These are phyloP conservation scores for Danaus chrysippus DNA, from an alignment of 2,888 invertebrate species.

Conservation along the genomic window DNA sequence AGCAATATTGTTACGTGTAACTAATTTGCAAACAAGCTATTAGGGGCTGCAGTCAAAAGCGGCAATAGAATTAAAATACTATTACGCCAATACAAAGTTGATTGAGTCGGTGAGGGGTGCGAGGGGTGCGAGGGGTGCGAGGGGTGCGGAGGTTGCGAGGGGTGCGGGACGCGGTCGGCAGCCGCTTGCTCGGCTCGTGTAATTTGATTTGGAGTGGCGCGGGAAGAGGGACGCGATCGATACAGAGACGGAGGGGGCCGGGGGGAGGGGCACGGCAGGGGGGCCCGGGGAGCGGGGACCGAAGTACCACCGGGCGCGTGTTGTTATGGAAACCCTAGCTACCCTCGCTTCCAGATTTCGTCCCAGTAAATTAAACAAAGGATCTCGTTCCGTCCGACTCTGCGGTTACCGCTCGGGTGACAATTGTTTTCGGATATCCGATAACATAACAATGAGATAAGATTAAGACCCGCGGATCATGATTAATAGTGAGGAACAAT, in stretches of 20 bases:
- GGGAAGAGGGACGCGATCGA: slow-evolving; percentile 52
- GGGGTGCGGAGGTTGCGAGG: slow-evolving; percentile 55
- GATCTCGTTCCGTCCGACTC: slow-evolving; percentile 54
- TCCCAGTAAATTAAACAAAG: slow-evolving; percentile 76
- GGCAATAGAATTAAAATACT: slow-evolving; percentile 77
- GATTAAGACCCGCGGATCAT: slow-evolving; percentile 24
- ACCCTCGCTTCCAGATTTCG: slow-evolving; percentile 74
- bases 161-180: slow-evolving; percentile 44
- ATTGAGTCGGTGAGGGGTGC: slow-evolving; percentile 51
- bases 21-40: slow-evolving; percentile 69
- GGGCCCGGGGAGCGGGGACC: slow-evolving; percentile 38
- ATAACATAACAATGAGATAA: slow-evolving; percentile 31
- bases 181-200: slow-evolving; percentile 55
- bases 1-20: slow-evolving; percentile 47
- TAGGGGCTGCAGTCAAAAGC: slow-evolving; percentile 64
- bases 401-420: slow-evolving; percentile 30
- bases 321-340: slow-evolving; percentile 76
- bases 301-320: slow-evolving; percentile 60
- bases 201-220: slow-evolving; percentile 76
- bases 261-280: slow-evolving; percentile 30
- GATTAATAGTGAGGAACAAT: slow-evolving; percentile 13
- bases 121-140: slow-evolving; percentile 33
- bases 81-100: slow-evolving; percentile 74
- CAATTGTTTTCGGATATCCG: slow-evolving; percentile 31
- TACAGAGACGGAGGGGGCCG: slow-evolving; percentile 42